A percentile compares a stretch with the other conserved stretches of the same genome.
Conservation (phyloP, 2,888 invertebrate genomes). For the Synergus itoensis region DNA sequence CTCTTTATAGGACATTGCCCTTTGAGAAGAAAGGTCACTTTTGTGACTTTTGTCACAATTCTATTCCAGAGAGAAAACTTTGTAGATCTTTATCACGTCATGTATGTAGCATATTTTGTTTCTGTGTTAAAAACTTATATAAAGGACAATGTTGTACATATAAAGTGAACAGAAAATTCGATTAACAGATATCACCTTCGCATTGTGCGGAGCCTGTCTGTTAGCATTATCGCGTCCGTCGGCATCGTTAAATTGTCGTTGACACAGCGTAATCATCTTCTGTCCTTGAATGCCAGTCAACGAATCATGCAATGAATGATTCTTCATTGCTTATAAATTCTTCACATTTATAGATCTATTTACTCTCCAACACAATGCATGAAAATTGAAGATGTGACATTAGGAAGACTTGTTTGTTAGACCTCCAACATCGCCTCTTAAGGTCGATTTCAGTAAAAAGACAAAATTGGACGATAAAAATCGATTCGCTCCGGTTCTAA, state of each 20-base stretch:
- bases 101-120: too few species aligned
- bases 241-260: constrained; percentile 31
- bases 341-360: constrained; percentile 17
- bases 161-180: not conserved
- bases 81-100: too few species aligned
- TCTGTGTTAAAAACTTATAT: too few species aligned
- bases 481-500: not conserved
- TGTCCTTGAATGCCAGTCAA: constrained; percentile 11
- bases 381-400: not conserved
- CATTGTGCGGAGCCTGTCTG: not conserved
- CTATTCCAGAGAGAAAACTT: too few species aligned
- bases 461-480: not conserved
- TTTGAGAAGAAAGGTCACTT: not conserved
- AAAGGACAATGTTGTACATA: not conserved
- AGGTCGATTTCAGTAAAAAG: not conserved
- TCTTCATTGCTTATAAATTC: not conserved
- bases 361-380: not conserved
- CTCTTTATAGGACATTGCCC: not conserved
- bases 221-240: not conserved
- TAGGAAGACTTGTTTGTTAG: constrained; percentile 8
- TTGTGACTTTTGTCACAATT: too few species aligned
- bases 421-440: not conserved
- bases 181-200: not conserved
- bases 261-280: not conserved
- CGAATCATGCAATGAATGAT: not conserved